Base-by-base conservation (phyloP, 2,888 invertebrate genomes). In the Drosophila paramelanica region DNA sequence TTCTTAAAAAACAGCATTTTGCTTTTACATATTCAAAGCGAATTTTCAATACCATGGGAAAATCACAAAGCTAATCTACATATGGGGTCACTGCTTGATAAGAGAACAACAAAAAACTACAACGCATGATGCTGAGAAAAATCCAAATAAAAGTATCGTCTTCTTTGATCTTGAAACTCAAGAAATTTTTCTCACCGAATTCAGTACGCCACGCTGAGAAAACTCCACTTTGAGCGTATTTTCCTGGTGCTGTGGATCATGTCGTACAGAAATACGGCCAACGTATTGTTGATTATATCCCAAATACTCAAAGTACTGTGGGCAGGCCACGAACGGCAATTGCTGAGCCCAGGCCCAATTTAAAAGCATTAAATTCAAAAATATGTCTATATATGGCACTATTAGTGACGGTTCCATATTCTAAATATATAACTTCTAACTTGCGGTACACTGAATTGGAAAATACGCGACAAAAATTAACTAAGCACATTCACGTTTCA, bases 271-370 rank as follows among this genome's bases (percentile, higher is more conserved):
- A 3, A 90, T 50, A 2, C 75, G 79, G 1, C 90, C 90, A 31
- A 88, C 58, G 58, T 60, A 78, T 14, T 78, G 52, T 14, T 47
- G 51, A 13, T 71, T 67, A 17, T 58, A 73, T 3, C 11, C 46
- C 11, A 79, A 41, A 39, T 90, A 90, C 58, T 86, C 57, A 27
- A 90, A 90, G 46, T 81, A 81, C 3, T 77, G 52, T 2, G 91
- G 88, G 57, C 91, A 89, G 2, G 78, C 67, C 1, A 89, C 69
- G 6, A 45, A 50, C 0, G 90, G 90, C 39, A 90, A 60, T 25
- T 50, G 70, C 38, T 69, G 81, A 5, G 59, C 20, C 11, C 49
- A 33, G 13, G 20, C 46, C 13, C 42, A 14, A 8, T 46, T 17
- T 1, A 61, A 25, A 3, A 73, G 50, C 50, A 73, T n/a, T 23